These are phyloP conservation scores for Brachystomella parvula DNA, from an alignment of 1,140 invertebrate genomes.

Conservation along the genomic window DNA sequence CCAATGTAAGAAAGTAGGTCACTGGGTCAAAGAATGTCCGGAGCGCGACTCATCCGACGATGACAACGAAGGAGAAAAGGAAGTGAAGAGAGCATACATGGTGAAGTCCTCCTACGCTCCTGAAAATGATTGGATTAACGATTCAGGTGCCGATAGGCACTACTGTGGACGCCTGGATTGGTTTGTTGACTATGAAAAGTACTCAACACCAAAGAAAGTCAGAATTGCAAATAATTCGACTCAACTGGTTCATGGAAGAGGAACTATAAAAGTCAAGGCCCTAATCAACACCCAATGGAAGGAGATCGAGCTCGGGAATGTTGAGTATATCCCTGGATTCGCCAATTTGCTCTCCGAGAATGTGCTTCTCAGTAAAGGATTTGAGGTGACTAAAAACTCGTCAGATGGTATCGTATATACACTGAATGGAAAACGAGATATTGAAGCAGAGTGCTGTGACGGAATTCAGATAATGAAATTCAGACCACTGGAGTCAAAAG, in stretches of 20 bases:
- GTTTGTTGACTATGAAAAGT: slow-evolving; percentile 21
- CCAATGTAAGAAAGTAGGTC: slow-evolving; percentile 16
- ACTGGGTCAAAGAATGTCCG: slow-evolving; percentile 22
- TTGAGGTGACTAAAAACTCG: slow-evolving; percentile 1
- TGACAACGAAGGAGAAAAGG: background rate
- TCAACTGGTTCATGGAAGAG: background rate
- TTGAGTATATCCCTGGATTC: slow-evolving; percentile 14
- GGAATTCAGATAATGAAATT: slow-evolving; percentile 22
- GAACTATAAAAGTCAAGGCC: slow-evolving; percentile 21
- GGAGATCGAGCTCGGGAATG: slow-evolving; percentile 16
- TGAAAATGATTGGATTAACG: slow-evolving; percentile 18
- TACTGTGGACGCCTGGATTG: slow-evolving; percentile 22
- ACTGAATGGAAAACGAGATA: slow-evolving; percentile 5
- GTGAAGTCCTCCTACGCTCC: background rate
- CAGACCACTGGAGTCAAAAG: slow-evolving; percentile 11
- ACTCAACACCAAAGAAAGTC: background rate
- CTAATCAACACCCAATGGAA: slow-evolving; percentile 13
- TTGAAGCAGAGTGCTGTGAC: slow-evolving; percentile 7
- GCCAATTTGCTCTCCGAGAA: slow-evolving; percentile 23
- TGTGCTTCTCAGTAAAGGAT: slow-evolving; percentile 4
- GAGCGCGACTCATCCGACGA: background rate
- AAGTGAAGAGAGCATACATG: background rate
- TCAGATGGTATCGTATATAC: background rate
- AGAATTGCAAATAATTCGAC: slow-evolving; percentile 3
- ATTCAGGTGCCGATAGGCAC: slow-evolving; percentile 20